Conservation (phyloP, 1,140 invertebrate genomes). For the Druon quercuslanigerum region DNA sequence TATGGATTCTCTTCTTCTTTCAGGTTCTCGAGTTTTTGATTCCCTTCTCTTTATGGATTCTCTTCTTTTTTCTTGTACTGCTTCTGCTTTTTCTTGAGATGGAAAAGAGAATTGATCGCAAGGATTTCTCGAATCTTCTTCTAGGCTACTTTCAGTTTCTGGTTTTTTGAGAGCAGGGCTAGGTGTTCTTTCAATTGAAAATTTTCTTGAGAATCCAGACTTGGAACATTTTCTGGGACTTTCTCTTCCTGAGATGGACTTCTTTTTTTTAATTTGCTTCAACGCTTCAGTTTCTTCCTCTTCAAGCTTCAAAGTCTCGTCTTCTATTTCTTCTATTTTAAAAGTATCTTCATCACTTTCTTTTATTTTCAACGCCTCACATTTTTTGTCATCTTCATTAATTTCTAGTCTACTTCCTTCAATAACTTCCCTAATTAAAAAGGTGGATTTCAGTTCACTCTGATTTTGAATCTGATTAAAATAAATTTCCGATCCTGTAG, state of each 20-base stretch:
- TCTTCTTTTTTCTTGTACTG: not conserved
- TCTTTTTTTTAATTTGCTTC: not conserved
- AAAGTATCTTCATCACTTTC: not conserved
- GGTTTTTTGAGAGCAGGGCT: not conserved
- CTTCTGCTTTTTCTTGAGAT: no score
- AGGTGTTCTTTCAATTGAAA: no score
- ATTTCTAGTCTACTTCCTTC: not conserved
- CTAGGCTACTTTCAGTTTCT: not conserved
- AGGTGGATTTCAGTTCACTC: not conserved
- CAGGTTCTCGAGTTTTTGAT: not conserved
- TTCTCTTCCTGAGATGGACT: not conserved
- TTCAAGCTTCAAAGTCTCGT: not conserved
- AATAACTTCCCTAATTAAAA: not conserved
- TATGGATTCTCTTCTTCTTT: not conserved
- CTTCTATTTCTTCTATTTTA: constrained; percentile 11
- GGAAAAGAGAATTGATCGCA: no score
- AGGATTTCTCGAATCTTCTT: not conserved
- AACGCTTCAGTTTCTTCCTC: not conserved
- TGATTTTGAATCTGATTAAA: not conserved
- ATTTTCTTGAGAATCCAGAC: no score
- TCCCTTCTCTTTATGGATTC: not conserved
- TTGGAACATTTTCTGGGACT: no score
- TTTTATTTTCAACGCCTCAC: no score
- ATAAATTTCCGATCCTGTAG: not conserved
- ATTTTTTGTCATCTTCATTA: not conserved